Evolutionary conservation across 2,797 vertebrate genomes (phyloP).

Genomic region (Propithecus perrieri): DNA sequence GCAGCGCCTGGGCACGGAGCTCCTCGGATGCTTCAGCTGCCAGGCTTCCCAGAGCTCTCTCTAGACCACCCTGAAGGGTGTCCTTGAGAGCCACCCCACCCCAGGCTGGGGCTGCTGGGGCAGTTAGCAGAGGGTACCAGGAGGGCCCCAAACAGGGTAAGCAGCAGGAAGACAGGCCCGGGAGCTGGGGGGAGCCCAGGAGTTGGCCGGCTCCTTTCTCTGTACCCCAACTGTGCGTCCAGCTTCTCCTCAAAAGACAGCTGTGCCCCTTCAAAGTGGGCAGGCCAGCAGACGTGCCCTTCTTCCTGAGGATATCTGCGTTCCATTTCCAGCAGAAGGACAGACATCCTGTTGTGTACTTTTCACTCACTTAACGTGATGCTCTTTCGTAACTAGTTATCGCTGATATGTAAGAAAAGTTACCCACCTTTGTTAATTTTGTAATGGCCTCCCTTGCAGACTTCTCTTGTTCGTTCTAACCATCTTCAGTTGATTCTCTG

Average conservation of each 20-base stretch:
- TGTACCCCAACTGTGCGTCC: not conserved
- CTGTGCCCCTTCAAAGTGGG: not conserved
- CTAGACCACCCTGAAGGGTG: not conserved
- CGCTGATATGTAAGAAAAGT: not conserved
- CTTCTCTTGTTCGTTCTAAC: not conserved
- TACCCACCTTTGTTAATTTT: not conserved
- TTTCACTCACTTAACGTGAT: not conserved
- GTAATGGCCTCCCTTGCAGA: not conserved
- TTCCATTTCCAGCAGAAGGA: not conserved
- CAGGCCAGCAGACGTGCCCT: not conserved
- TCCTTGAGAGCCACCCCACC: not conserved
- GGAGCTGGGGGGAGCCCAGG: no score
- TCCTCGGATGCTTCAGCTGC: not conserved
- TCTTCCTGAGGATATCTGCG: not conserved
- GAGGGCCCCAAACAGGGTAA: rapidly evolving
- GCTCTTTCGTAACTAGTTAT: not conserved
- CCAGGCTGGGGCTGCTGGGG: not conserved
- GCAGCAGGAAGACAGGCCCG: not conserved
- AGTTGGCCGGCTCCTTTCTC: not conserved
- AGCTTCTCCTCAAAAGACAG: not conserved
- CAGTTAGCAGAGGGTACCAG: not conserved
- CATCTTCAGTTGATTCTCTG: not conserved
- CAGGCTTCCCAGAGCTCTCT: rapidly evolving
- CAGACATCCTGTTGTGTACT: not conserved
- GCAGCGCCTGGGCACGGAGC: rapidly evolving